These are phyloP conservation scores for Andrena haemorrhoa DNA, from an alignment of 2,888 invertebrate species.

Conservation along the genomic window DNA sequence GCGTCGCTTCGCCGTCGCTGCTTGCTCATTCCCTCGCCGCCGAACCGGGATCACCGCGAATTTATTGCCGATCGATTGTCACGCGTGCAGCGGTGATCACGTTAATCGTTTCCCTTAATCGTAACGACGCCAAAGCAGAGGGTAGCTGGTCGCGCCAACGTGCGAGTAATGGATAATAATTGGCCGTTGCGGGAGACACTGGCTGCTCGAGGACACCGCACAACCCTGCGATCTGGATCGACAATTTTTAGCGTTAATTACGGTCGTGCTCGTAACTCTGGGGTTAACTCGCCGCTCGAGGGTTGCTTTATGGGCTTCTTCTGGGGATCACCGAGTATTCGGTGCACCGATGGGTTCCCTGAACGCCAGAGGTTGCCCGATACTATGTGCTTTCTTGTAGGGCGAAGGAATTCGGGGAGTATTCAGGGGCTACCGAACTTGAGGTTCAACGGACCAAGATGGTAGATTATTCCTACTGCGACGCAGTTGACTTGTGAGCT, in stretches of 20 bases:
- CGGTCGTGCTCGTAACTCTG: background rate
- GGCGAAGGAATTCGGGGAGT: background rate
- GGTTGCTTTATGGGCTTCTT: conserved; percentile 5
- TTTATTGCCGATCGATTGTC: conserved; percentile 51
- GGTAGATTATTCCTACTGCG: too few relatives aligned
- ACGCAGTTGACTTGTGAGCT: too few relatives aligned
- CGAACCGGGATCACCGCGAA: conserved; percentile 24
- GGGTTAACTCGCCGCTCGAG: background rate
- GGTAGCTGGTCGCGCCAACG: conserved; percentile 6
- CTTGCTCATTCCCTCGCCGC: background rate
- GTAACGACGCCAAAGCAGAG: conserved; percentile 43
- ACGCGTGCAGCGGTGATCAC: conserved; percentile 22
- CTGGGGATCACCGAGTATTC: background rate
- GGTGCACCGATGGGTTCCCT: background rate
- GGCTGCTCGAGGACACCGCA: background rate
- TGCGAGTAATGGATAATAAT: conserved; percentile 47
- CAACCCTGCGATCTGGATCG: background rate
- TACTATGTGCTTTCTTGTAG: background rate
- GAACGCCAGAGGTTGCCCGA: background rate
- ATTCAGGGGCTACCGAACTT: background rate
- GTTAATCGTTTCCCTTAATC: conserved; percentile 32
- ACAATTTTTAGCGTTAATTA: conserved; percentile 15
- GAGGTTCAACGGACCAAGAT: background rate
- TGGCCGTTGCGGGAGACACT: conserved; percentile 21
- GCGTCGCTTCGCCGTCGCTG: background rate